A percentile compares a stretch with the other conserved stretches of the same genome.
phyloP scores from a whole-genome alignment of 2,888 invertebrate species.

The Polyploca ridens region DNA sequence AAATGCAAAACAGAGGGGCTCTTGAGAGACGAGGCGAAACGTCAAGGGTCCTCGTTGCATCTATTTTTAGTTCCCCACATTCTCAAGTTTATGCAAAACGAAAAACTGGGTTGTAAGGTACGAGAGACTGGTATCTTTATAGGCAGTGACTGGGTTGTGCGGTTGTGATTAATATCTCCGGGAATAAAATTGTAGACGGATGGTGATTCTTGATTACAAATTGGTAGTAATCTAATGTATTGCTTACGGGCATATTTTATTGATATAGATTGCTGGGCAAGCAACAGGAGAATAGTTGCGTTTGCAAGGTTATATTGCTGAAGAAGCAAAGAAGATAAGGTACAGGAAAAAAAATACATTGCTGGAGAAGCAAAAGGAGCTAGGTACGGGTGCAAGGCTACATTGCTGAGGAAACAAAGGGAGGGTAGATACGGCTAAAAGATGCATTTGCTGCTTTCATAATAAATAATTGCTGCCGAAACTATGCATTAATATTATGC shows the following conservation, averaged over 20 bases:
- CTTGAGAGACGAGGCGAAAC: background rate
- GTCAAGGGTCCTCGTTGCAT: background rate
- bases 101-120: background rate
- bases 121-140: background rate
- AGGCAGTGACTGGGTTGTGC: background rate
- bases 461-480: too few species aligned
- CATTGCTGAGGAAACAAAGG: too few species aligned
- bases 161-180: background rate
- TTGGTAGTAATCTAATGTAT: background rate
- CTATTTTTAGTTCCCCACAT: background rate
- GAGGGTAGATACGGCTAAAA: too few species aligned
- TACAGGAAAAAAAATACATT: too few species aligned
- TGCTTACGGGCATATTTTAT: background rate
- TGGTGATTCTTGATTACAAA: background rate
- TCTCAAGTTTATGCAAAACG: background rate
- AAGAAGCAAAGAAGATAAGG: too few species aligned
- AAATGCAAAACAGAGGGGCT: slow-evolving; percentile 3
- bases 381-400: too few species aligned
- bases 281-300: too few species aligned
- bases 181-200: background rate
- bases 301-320: too few species aligned
- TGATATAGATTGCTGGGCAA: too few species aligned
- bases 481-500: too few species aligned
- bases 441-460: too few species aligned
- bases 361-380: too few species aligned